Conservation (phyloP, 2,797 vertebrate genomes). For the Knipowitschia caucasica region DNA sequence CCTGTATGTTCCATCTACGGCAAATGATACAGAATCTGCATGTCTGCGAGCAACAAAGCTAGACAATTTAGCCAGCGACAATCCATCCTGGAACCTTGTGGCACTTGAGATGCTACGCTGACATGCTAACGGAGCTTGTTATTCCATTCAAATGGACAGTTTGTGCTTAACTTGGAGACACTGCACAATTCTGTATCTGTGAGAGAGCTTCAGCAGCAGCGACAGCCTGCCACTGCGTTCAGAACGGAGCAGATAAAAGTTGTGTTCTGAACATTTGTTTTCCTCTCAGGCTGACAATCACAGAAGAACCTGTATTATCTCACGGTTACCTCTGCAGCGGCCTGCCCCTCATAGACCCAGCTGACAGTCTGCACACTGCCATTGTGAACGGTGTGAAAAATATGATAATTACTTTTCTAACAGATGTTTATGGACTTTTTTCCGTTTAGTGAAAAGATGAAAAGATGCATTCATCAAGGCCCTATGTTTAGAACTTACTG, state of each 20-base stretch:
- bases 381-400: constrained; percentile 32
- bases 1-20: too few relatives aligned
- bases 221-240: constrained; percentile 29
- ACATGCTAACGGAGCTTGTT: background rate
- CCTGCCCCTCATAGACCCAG: constrained; percentile 34
- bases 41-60: too few relatives aligned
- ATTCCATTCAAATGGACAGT: background rate
- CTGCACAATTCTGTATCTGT: background rate
- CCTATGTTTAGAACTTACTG: too few relatives aligned
- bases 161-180: background rate
- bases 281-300: constrained; percentile 52
- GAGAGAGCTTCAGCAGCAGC: constrained; percentile 12
- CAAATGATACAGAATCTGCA: too few relatives aligned
- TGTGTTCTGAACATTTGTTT: constrained; percentile 47
- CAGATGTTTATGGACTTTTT: background rate
- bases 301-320: constrained; percentile 63
- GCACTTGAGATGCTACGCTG: background rate
- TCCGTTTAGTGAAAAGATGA: too few relatives aligned
- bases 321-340: constrained; percentile 61
- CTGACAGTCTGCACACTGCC: constrained; percentile 42
- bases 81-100: too few relatives aligned
- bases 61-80: too few relatives aligned
- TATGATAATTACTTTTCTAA: background rate
- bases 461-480: too few relatives aligned
- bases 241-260: constrained; percentile 39